Evolutionary conservation across 2,113 vertebrate species (phyloP), one percentile per base, ranked within the genome.

Genomic region (Abramis brama): DNA sequence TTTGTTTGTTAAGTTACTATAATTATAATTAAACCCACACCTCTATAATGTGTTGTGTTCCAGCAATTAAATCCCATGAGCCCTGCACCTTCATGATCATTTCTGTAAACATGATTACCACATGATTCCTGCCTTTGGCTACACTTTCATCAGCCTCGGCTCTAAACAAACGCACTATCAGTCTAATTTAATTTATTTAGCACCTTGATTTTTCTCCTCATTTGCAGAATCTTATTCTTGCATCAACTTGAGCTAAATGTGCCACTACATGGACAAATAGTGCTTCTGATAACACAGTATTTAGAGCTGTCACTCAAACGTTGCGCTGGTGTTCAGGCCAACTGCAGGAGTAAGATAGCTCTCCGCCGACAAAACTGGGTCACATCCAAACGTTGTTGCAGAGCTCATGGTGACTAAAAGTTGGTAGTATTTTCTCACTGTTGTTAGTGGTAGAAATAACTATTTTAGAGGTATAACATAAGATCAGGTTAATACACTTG

Each of bases 101-200:
- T 81, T 64, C 39, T 2, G 59, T 81, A 81, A 81, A 81, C 79
- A 81, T 81, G 79, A 81, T 81, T 81, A 81, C 39, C 79, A 81
- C 79, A 81, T 66, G 59, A 66, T 64, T 47, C 59, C 43, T 81
- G 79, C 79, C 79, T 60, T 81, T 15, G n/a, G 59, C 59, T 66
- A 66, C 59, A 81, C 79, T 81, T 81, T 81, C 79, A 81, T 47
- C 79, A 81, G 79, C 59, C 39, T 81, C n/a, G 8, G n/a, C 59
- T 81, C n/a, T 66, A 81, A 81, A 81, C 79, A 81, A 81, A 64
- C 39, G 9, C 30, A 45, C 60, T 47, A 27, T 81, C 79, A 30
- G 8, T 62, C 8, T 47, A 64, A 81, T 81, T 45, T 2, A 19
- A 66, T 81, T 45, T 45, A 47, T 81, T 66, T 66, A 66, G 79